These are phyloP conservation scores for Linepithema humile DNA, from an alignment of 1,140 invertebrate genomes.

Conservation along the genomic window DNA sequence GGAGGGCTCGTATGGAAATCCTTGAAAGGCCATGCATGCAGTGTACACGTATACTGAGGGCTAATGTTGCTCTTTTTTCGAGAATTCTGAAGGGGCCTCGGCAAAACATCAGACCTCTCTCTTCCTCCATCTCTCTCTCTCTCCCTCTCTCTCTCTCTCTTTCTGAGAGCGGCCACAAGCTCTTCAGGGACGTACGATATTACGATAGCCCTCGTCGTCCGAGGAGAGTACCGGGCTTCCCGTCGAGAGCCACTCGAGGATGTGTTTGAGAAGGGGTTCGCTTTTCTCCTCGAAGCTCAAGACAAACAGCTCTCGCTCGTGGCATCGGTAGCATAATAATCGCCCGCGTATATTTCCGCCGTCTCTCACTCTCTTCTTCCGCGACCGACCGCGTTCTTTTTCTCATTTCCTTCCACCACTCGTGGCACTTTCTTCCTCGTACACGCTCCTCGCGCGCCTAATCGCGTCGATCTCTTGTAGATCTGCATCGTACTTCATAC, in stretches of 20 bases:
- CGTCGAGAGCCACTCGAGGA: slow-evolving; percentile 78
- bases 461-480: slow-evolving; percentile 55
- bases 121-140: slow-evolving; percentile 20
- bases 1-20: slow-evolving; percentile 62
- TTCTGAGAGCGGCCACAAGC: slow-evolving; percentile 63
- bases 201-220: slow-evolving; percentile 74
- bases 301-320: slow-evolving; percentile 74
- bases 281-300: slow-evolving; percentile 75
- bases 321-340: slow-evolving; percentile 76
- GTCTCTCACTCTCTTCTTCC: neutral
- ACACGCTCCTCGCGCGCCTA: slow-evolving; percentile 48
- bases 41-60: slow-evolving; percentile 60
- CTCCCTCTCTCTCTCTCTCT: slow-evolving; percentile 30
- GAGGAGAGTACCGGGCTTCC: slow-evolving; percentile 73
- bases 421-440: slow-evolving; percentile 34
- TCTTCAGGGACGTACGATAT: slow-evolving; percentile 75
- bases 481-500: slow-evolving; percentile 56
- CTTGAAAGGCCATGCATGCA: slow-evolving; percentile 68
- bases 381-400: neutral
- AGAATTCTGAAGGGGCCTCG: slow-evolving; percentile 69
- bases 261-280: slow-evolving; percentile 75
- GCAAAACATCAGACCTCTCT: slow-evolving; percentile 77
- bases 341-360: slow-evolving; percentile 58
- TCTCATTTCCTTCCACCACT: slow-evolving; percentile 20
- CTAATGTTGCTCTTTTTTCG: slow-evolving; percentile 61